Evolutionary conservation across 2,888 invertebrate species (phyloP), one percentile per base, ranked within the genome.

Genomic region (Noctua fimbriata): DNA sequence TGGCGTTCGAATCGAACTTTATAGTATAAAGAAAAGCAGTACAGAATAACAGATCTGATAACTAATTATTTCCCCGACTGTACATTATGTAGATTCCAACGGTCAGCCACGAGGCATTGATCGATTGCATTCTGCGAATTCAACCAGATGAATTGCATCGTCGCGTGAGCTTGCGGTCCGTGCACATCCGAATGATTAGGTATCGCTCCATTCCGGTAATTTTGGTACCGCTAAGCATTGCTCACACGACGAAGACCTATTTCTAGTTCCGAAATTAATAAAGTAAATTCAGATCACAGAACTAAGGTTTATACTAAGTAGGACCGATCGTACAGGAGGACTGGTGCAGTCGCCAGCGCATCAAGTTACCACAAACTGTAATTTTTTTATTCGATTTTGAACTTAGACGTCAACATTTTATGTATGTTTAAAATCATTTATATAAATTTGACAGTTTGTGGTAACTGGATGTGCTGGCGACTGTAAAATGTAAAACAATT

Each of bases 81-180:
- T 41, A 58, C 49, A 14, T 16, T 28, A 44, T 41, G 44, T 47
- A n/a, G 14, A 69, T 72, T 72, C 72, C 72, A 49, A 18, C 1
- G 49, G 69, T 65, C 24, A 65, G 2, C 71, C 79, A 32, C 28
- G 52, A 44, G n/a, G 49, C 49, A 9, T n/a, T 44, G 69, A 83
- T 83, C 41, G 63, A 82, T 83, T 44, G 58, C 78, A 79, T 79
- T 83, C 79, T 69, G 28, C 32, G 12, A 69, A 78, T 24, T 73
- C 49, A 52, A 63, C 72, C 79, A 41, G 73, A 66, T 44, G 44
- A 52, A 79, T 69, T 52, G 55, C 73, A 69, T 18, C 36, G 47
- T 24, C 36, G 63, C n/a, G 58, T 49, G 83, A 78, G 49, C 24
- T 63, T 28, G 72, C 65, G 79, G 82, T 82, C 79, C 60, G 18